Percentiles rank a stretch among this genome's conserved stretches.
phyloP scores from a whole-genome alignment of 2,888 invertebrate genomes.

The Lutraria lutraria region DNA sequence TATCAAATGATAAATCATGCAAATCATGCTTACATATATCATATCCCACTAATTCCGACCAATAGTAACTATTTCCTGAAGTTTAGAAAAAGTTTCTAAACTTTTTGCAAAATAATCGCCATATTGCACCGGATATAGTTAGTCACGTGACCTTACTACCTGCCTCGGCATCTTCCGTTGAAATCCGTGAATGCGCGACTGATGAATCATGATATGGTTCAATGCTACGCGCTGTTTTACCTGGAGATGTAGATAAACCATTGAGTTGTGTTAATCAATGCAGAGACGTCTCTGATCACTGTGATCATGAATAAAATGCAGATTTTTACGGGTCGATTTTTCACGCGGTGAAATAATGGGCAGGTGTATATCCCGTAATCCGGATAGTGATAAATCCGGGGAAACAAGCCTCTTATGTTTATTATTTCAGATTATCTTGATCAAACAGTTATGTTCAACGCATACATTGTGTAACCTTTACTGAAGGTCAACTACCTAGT shows the following conservation, averaged over 20 bases:
- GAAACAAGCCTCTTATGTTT: too few relatives aligned
- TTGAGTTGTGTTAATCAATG: background rate
- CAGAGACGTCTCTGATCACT: too few relatives aligned
- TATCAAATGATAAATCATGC: background rate
- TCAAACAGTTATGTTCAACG: too few relatives aligned
- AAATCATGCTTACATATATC: background rate
- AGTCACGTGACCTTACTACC: constrained; percentile 61
- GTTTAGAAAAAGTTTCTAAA: constrained; percentile 44
- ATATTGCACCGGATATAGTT: constrained; percentile 69
- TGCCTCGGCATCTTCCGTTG: constrained; percentile 38
- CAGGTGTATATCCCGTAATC: too few relatives aligned
- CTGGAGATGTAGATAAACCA: background rate
- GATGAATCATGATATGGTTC: constrained; percentile 40
- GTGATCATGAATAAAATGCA: constrained; percentile 5
- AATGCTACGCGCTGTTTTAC: constrained; percentile 4
- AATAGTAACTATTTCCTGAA: constrained; percentile 10
- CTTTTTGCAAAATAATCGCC: constrained; percentile 51
- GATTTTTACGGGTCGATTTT: too few relatives aligned
- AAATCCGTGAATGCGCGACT: constrained; percentile 36
- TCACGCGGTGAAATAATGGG: too few relatives aligned
- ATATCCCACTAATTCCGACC: background rate
- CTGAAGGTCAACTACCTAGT: too few relatives aligned
- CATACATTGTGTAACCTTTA: too few relatives aligned
- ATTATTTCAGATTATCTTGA: too few relatives aligned
- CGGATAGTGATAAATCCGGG: too few relatives aligned